phyloP scores from a whole-genome alignment of 2,797 vertebrate species.

The Chloroceryle inda region DNA sequence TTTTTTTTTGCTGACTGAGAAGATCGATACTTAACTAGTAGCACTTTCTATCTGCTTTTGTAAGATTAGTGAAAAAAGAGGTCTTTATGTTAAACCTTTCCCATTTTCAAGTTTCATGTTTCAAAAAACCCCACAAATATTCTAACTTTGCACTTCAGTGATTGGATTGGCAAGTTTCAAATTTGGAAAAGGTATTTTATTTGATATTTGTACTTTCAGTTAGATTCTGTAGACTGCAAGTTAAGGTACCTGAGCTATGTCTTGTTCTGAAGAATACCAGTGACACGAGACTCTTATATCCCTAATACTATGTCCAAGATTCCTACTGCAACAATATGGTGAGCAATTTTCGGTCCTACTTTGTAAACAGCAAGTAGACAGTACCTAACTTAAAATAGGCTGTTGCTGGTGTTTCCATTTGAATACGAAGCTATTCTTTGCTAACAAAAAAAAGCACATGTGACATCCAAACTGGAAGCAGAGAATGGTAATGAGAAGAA shows the following conservation, averaged over 20 bases:
- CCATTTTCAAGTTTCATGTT: not conserved
- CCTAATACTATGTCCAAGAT: not conserved
- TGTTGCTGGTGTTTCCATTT: not conserved
- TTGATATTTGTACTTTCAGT: not conserved
- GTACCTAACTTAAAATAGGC: not conserved
- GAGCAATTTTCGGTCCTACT: not conserved
- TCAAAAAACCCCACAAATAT: fast-evolving
- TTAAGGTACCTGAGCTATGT: not conserved
- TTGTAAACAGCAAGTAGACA: not conserved
- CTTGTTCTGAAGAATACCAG: not conserved
- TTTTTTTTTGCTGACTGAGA: not conserved
- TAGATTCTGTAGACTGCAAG: not conserved
- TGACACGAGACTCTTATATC: not conserved
- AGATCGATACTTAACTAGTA: not conserved
- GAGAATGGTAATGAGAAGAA: not conserved
- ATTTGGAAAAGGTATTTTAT: not conserved
- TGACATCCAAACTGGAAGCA: not conserved
- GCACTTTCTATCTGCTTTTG: not conserved
- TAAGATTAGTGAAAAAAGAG: not conserved
- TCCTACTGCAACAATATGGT: not conserved
- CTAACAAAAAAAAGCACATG: not conserved
- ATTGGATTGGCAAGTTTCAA: not conserved
- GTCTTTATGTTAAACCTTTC: not conserved
- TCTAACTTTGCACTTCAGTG: not conserved
- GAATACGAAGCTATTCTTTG: not conserved